Evolutionary conservation across 2,797 vertebrate genomes (phyloP), one percentile per base, ranked within the genome.

Genomic region (Melanotaenia maccullochi): DNA sequence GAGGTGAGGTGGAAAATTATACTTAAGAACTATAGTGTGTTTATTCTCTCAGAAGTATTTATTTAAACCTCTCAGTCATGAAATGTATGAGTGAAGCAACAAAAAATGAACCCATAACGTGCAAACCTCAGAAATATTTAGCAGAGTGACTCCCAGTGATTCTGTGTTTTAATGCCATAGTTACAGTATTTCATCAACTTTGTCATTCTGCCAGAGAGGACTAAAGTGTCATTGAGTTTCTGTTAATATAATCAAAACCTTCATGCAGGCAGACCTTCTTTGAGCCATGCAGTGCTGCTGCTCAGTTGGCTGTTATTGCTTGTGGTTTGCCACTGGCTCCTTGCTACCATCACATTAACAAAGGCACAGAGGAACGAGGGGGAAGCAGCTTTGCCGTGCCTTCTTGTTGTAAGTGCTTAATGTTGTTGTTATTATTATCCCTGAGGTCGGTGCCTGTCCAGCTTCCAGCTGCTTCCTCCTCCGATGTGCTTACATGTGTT

Each of bases 381-480:
- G 78, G 70, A 71, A 68, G 71, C 78, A 81, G 87, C 71, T 84
- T 82, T 83, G 70, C 57, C 4, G 49, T 75, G 75, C 75, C 74
- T 88, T 78, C 77, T 84, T 58, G 2, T 42, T 69, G 70, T 71
- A 79, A 80, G 88, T 71, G 84, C 73, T 75, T 79, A 73, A 81
- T 85, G 79, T 88, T 93, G 87, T 87, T 92, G 90, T 93, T 90
- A 78, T 91, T 91, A 86, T 91, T 90, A 89, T 90, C 84, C 75
- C 74, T 9, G 74, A 90, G 89, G 90, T 87, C 77, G 76, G 71
- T 84, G 85, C 67, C 84, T 82, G 82, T 89, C 79, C 85, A 85
- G 42, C 25, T 32, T 79, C 90, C 93, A 92, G 91, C 93, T 93
- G 91, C 87, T 93, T 93, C 90, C 91, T 93, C 81, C 90, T 90